Evolutionary conservation across 37 sponge, comb jelly and placozoan species (phyloP), one percentile per base, ranked within the genome.

Genomic region (Ianthella basta): DNA sequence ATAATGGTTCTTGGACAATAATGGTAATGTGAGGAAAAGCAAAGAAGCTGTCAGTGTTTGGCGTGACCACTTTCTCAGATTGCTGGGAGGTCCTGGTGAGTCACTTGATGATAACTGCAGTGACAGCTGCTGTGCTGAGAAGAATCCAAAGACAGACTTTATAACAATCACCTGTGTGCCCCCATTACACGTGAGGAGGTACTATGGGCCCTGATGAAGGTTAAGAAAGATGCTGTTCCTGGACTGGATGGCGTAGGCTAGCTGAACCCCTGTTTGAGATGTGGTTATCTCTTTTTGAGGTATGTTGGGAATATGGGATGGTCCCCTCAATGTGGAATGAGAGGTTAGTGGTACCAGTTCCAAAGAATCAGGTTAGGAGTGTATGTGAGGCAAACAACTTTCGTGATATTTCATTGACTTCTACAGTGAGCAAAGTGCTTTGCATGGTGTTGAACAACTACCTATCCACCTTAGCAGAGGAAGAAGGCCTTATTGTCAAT

Each of bases 301-400:
- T 66, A n/a, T 66, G 68, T 66, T 66, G 68, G 68, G 68, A 66
- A n/a, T 15, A 15, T 66, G 29, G 29, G 12, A 15, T 66, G 23
- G 68, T 66, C 15, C 68, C 68, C 13, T 66, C 27, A 13, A 15
- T 66, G 23, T 66, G 68, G 68, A 66, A 66, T 24, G 68, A 66
- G 68, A 25, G 68, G n/a, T n/a, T 66, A 23, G 68, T 66, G 19
- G 68, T 66, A 24, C 68, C 68, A 25, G 29, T 66, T n/a, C 68
- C 68, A 24, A 66, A 66, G 23, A 66, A 66, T 13, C 19, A 15
- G 68, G 68, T 14, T 23, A 66, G 23, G 27, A 27, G 29, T 66
- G 27, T 66, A 12, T 66, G 68, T 66, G 68, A 66, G 27, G 25
- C 29, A 15, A n/a, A 66, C 23, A 66, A 66, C 23, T 66, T 66